Base-by-base conservation (phyloP, 2,797 vertebrate genomes). In the Novumbra hubbsi region DNA sequence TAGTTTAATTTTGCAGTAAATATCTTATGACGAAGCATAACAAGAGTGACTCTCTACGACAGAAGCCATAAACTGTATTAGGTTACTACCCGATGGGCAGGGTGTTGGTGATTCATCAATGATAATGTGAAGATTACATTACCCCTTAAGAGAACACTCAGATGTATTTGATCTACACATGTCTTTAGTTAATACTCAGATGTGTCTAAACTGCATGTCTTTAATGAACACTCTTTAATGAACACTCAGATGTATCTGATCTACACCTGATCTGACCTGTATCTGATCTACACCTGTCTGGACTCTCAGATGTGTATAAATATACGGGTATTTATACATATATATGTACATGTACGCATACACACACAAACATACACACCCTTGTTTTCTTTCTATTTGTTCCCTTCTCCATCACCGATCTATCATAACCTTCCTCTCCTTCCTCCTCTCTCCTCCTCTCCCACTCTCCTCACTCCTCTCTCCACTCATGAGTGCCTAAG, bases 401-500 rank as follows among this genome's bases (percentile, higher is more conserved):
- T 21, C 15, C 72, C 70, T 48, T 52, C 15, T 76, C 52, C 27
- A 11, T 70, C 49, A 64, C 32, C 27, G 5, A 50, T 55, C 28
- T 66, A 5, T 73, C 74, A 78, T 71, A 74, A 76, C 71, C 60
- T 27, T 77, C 73, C 67, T 28, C 72, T 32, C 7, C n/a, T 70
- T 48, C 72, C 76, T 32, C 14, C 62, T 74, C 73, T 68, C 32
- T 49, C 78, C 63, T 19, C 17, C 27, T 41, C 71, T 72, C 62
- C 1, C 64, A 55, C 21, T 72, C 69, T 63, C 68, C 45, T 63
- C 38, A 7, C 15, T 9, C 24, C 52, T 21, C 28, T 19, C 28
- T 17, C 28, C 21, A 80, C 86, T 85, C 77, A 8, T 81, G 82
- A 83, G 85, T 55, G 81, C 87, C 87, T 84, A 81, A 88, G 86